Base-by-base conservation (phyloP, 2,113 vertebrate genomes). In the Uria aalge region DNA sequence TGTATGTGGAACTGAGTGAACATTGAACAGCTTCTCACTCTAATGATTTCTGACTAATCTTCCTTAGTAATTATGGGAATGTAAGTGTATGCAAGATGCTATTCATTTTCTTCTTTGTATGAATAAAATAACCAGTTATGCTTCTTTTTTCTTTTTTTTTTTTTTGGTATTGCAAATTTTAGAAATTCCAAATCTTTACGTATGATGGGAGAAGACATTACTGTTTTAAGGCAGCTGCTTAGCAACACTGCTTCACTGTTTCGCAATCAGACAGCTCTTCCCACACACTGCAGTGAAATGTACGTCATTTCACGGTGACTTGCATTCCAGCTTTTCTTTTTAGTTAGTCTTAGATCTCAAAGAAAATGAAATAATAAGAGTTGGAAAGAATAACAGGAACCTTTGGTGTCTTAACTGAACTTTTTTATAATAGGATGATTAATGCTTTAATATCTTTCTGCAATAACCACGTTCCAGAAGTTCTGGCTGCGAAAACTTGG, bases 161-260 rank as follows among this genome's bases (percentile, higher is more conserved):
- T 68, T 56, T 77, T 68, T 45, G 24, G 7, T 82, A 40, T 38
- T 72, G 52, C 9, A 5, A 81, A 86, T 94, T 85, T 90, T 82
- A 94, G 78, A 80, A 91, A 85, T 79, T 84, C 32, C 12, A 5
- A 12, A 47, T 95, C 78, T 79, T 92, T 73, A 50, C 10, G 11
- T 64, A 40, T 92, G 84, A 76, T 95, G 81, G 92, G 94, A 95
- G 92, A 87, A 95, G 91, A 89, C n/a, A 11, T 77, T 75, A 57
- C 73, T 92, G 69, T 95, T 95, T 74, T 93, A 82, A 94, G 79
- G 85, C 92, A 97, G 82, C 92, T 97, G 92, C 95, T 97, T 96
- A 96, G 92, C 96, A 97, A 94, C 85, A 67, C 92, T 91, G 76
- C 94, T 91, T 96, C 85, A 81, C 94, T 95, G 69, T 97, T 97